Evolutionary conservation across 2,888 invertebrate genomes (phyloP).

Genomic region (Melanotus villosus): DNA sequence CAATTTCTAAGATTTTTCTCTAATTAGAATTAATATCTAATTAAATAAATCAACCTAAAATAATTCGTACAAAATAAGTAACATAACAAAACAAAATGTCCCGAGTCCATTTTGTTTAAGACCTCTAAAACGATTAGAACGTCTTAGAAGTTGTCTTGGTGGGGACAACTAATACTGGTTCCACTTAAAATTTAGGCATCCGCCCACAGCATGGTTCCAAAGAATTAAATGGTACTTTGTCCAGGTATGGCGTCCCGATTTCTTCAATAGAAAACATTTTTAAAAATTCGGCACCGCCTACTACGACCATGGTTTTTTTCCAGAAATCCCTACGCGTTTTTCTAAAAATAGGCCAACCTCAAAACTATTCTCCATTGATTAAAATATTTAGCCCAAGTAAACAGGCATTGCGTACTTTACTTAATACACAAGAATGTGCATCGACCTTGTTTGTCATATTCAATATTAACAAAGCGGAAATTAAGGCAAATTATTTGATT

Average conservation of each 20-base stretch:
- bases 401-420: too few species aligned
- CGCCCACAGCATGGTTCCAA: slow-evolving; percentile 16
- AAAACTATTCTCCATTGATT: too few species aligned
- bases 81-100: background rate
- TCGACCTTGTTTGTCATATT: background rate
- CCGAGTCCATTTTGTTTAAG: slow-evolving; percentile 5
- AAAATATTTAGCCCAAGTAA: too few species aligned
- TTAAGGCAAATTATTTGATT: slow-evolving; percentile 2
- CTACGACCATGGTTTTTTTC: too few species aligned
- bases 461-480: background rate
- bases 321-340: too few species aligned
- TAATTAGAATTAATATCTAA: too few species aligned
- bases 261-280: slow-evolving; percentile 16
- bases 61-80: too few species aligned
- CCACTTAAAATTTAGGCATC: slow-evolving; percentile 25
- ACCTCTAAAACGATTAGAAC: slow-evolving; percentile 3
- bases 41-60: too few species aligned
- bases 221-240: slow-evolving; percentile 8
- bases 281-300: slow-evolving; percentile 4
- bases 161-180: slow-evolving; percentile 23
- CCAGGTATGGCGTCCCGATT: slow-evolving; percentile 13
- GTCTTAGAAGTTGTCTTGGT: slow-evolving; percentile 14
- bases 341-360: too few species aligned
- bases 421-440: background rate
- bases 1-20: too few species aligned